These are phyloP conservation scores for Decapterus maruadsi DNA, from an alignment of 2,797 vertebrate species.

Conservation along the genomic window DNA sequence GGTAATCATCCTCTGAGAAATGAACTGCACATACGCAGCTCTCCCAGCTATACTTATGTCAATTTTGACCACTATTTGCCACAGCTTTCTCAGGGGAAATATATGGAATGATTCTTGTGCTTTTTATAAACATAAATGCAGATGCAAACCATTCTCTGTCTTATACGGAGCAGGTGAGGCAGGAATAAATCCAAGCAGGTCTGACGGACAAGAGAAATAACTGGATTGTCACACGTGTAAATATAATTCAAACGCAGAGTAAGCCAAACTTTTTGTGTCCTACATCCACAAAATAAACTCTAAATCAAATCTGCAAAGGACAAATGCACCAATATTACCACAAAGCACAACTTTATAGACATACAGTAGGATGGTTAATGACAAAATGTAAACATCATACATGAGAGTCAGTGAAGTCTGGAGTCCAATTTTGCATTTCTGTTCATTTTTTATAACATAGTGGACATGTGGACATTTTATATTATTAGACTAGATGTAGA, in stretches of 20 bases:
- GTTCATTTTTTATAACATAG: not conserved
- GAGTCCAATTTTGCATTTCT: not conserved
- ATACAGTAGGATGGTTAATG: not conserved
- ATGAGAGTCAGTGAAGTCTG: not conserved
- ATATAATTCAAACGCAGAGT: not conserved
- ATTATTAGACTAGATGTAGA: not conserved
- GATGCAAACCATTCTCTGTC: not conserved
- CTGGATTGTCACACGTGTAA: not conserved
- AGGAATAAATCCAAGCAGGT: not conserved
- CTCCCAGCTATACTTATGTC: not conserved
- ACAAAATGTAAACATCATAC: not conserved
- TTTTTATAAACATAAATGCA: not conserved
- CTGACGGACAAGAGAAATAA: not conserved
- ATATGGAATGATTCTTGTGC: not conserved
- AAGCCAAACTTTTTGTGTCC: not conserved
- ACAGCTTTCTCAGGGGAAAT: not conserved
- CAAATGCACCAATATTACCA: not conserved
- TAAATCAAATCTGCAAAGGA: not conserved
- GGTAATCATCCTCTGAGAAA: not conserved
- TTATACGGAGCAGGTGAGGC: not conserved
- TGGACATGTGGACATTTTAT: not conserved
- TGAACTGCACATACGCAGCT: not conserved
- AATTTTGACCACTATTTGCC: not conserved
- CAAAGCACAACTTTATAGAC: not conserved
- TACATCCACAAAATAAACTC: too few species aligned